These are phyloP conservation scores for Kuschelorhynchus macadamiae DNA, from an alignment of 2,888 invertebrate genomes.

Conservation along the genomic window DNA sequence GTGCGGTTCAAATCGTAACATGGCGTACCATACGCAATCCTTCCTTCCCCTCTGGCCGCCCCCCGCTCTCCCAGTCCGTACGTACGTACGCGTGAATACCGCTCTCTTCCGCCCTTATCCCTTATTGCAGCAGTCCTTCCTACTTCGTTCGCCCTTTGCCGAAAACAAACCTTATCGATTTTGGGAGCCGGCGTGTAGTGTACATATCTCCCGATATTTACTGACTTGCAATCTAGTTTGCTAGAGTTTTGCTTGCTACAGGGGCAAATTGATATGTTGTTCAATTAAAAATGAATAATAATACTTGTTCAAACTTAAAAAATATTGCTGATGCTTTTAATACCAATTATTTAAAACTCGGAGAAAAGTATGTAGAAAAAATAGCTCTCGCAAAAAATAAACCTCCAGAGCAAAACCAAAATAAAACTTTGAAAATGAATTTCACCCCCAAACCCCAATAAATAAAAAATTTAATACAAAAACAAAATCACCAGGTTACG, in stretches of 20 bases:
- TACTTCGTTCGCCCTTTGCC: no score
- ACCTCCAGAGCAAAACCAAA: no score
- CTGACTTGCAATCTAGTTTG: slow-evolving; percentile 65
- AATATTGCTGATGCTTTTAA: no score
- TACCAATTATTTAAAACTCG: no score
- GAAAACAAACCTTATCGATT: slow-evolving; percentile 71
- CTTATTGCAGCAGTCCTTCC: slow-evolving; percentile 50
- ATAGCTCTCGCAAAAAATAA: no score
- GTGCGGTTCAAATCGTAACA: slow-evolving; percentile 63
- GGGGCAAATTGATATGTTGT: slow-evolving; percentile 12
- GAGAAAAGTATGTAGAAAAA: no score
- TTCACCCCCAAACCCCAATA: no score
- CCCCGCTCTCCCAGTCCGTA: slow-evolving; percentile 51
- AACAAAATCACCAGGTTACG: no score
- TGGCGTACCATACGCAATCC: slow-evolving; percentile 67
- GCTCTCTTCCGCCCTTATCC: slow-evolving; percentile 57
- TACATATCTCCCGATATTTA: slow-evolving; percentile 65
- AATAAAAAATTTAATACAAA: no score
- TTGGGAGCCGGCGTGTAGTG: no score
- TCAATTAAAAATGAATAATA: background rate
- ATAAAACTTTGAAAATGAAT: no score
- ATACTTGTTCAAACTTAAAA: no score
- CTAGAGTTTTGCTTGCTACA: slow-evolving; percentile 36
- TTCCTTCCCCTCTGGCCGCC: slow-evolving; percentile 59
- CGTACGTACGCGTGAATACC: slow-evolving; percentile 42